phyloP scores from a whole-genome alignment of 1,140 invertebrate species.

The Lethocerus indicus region DNA sequence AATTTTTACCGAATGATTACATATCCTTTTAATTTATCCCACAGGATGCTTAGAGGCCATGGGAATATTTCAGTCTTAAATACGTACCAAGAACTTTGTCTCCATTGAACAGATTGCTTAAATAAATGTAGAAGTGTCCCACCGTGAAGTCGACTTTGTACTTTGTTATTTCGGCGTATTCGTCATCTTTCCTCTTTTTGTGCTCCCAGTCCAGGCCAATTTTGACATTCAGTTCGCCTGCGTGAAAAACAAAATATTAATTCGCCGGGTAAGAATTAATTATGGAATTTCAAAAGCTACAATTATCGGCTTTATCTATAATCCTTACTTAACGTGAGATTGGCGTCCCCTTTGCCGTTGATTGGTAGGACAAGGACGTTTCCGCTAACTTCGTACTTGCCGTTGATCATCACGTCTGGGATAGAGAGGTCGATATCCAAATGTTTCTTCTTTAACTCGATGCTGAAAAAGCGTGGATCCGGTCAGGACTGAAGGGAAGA shows the following conservation, averaged over 20 bases:
- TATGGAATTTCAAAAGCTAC: not conserved
- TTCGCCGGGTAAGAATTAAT: not conserved
- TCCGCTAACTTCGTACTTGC: slow-evolving; percentile 36
- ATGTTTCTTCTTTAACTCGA: slow-evolving; percentile 11
- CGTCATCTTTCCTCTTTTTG: slow-evolving; percentile 2
- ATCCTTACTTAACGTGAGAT: slow-evolving; percentile 13
- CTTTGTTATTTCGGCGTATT: slow-evolving; percentile 5
- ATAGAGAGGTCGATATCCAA: slow-evolving; percentile 7
- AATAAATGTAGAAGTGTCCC: not conserved
- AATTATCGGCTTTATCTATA: not conserved
- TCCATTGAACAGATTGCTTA: slow-evolving; percentile 19
- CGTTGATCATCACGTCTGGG: slow-evolving; percentile 8
- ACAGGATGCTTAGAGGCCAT: no score
- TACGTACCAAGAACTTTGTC: slow-evolving; percentile 17
- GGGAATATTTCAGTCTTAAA: no score
- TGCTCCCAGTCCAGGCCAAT: slow-evolving; percentile 8
- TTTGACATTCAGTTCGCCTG: slow-evolving; percentile 6
- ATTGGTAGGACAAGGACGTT: slow-evolving; percentile 41
- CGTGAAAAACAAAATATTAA: not conserved
- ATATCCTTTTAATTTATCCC: no score
- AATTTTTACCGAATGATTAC: no score
- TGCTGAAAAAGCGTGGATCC: slow-evolving; percentile 7
- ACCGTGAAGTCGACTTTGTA: slow-evolving; percentile 6
- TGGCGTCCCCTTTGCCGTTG: slow-evolving; percentile 22
- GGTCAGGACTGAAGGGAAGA: no score